Base-by-base conservation (phyloP, 2,113 vertebrate species). In the Dolichallabes microphthalmus region DNA sequence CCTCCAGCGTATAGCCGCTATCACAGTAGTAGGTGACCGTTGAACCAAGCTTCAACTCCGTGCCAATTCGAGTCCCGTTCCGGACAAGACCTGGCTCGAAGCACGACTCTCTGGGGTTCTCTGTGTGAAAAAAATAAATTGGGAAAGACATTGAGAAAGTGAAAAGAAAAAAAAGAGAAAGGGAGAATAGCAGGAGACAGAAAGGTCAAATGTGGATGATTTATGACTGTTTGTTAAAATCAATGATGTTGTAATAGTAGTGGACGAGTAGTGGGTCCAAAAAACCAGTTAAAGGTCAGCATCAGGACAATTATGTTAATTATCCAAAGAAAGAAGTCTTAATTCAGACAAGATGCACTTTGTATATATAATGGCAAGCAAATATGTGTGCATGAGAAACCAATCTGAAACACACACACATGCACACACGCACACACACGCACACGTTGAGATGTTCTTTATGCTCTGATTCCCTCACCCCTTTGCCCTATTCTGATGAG, bases 51-150 rank as follows among this genome's bases (percentile, higher is more conserved):
- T 98, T 98, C 88, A 99, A 94, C 53, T 99, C 96, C 0, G 94
- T 92, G 0, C 98, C 98, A 87, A 96, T 95, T 10, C 97, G 93
- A 0, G 97, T 97, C 79, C 98, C 97, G 0, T 99, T 99, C 91
- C 95, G 96, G 85, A 98, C 92, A 0, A 95, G 88, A 0, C 98
- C 98, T 0, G 98, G 98, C 88, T 99, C 98, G 1, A 99, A 99
- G 91, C 98, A 99, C 0, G 98, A 99, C 92, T 99, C 98, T 86
- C 98, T 93, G n/a, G 98, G 98, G 87, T 99, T 99, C 91, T 99
- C 98, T 99, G 94, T 71, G 83, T 80, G 82, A 85, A 84, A 45
- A 45, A 82, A 75, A 32, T 58, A 78, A 76, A 35, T 60, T 39
- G 22, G 11, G 17, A 77, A 77, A 57, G 74, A 55, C 39, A 50